Conservation (phyloP, 2,797 vertebrate genomes). For the Choloepus didactylus region DNA sequence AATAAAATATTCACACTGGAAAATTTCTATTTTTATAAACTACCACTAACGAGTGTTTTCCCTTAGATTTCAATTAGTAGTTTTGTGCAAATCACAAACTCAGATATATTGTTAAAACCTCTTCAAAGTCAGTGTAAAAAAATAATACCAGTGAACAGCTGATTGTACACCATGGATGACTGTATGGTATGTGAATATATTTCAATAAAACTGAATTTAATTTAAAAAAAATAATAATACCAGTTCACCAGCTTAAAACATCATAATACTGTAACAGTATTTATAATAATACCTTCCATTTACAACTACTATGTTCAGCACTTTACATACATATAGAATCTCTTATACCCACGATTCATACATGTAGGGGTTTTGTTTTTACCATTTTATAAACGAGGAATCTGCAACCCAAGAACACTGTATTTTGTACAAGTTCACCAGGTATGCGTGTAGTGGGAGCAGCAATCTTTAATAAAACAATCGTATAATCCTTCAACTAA, state of each 20-base stretch:
- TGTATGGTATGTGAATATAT: too few species aligned
- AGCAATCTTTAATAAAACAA: conserved; percentile 18
- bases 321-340: neutral
- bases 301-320: neutral
- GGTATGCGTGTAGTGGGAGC: neutral
- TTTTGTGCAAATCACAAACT: neutral
- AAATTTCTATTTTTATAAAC: conserved; percentile 12
- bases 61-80: conserved; percentile 5
- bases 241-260: neutral
- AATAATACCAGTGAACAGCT: neutral
- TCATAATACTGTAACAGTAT: neutral
- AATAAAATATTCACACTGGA: conserved; percentile 42
- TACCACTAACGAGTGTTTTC: neutral
- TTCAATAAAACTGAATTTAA: too few species aligned
- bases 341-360: neutral
- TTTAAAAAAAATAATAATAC: neutral
- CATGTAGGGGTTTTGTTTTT: neutral
- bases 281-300: neutral
- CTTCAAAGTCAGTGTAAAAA: neutral
- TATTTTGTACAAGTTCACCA: neutral
- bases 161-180: too few species aligned
- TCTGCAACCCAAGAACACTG: neutral
- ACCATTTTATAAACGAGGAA: neutral
- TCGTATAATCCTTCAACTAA: conserved; percentile 11
- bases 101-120: neutral